These are phyloP conservation scores for Pristionchus arcanus DNA, from an alignment of 2,888 invertebrate species.

Conservation along the genomic window DNA sequence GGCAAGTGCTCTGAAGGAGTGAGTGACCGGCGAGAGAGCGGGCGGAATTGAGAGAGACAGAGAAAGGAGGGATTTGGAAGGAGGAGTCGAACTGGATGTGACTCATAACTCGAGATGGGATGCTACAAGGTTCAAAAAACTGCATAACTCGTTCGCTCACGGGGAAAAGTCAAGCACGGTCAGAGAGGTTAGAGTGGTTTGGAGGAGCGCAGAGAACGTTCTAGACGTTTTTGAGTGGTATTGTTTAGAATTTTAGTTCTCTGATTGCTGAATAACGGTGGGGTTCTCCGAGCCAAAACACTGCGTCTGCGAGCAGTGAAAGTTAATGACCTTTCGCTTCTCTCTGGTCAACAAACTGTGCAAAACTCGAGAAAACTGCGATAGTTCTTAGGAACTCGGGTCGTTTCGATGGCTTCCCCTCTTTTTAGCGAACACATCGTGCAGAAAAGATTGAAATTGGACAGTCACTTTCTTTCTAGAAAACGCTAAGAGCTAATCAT, in stretches of 20 bases:
- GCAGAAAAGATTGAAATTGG: not conserved
- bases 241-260: not conserved
- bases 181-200: not conserved
- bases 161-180: not conserved
- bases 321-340: not conserved
- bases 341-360: not conserved
- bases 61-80: not conserved
- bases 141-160: slow-evolving; percentile 20
- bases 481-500: no score
- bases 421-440: not conserved
- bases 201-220: not conserved
- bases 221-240: not conserved
- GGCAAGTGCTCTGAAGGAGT: no score
- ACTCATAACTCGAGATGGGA: slow-evolving; percentile 21
- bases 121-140: slow-evolving; percentile 46
- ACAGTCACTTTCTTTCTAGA: no score
- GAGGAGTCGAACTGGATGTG: not conserved
- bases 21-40: not conserved
- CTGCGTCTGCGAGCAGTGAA: not conserved
- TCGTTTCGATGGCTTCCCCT: not conserved
- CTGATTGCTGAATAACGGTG: not conserved
- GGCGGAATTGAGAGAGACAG: not conserved
- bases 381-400: not conserved
- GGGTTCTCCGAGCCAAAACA: not conserved
- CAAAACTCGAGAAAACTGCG: not conserved